Evolutionary conservation across 2,113 vertebrate genomes (phyloP).

Genomic region (Tragelaphus scriptus): DNA sequence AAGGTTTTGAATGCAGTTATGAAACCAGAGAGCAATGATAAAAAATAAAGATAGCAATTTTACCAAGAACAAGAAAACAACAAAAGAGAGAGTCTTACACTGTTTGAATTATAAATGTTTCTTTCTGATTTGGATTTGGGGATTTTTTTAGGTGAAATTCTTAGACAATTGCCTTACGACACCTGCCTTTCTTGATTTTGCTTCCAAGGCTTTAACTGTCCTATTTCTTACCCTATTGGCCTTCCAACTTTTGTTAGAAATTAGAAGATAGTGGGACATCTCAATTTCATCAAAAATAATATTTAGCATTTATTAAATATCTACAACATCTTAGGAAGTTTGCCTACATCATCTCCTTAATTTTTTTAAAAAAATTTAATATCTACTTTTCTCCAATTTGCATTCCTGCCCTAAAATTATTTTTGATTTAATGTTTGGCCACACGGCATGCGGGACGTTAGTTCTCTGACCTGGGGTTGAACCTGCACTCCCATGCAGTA

Average conservation of each 20-base stretch:
- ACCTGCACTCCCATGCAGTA: not conserved
- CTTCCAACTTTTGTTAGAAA: not conserved
- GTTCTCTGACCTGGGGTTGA: not conserved
- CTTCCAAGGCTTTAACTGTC: not conserved
- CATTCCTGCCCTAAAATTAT: not conserved
- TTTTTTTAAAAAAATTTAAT: not conserved
- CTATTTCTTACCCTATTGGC: not conserved
- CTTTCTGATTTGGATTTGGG: not conserved
- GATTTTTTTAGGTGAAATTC: not conserved
- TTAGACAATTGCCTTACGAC: not conserved
- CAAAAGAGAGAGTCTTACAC: not conserved
- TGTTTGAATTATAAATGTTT: not conserved
- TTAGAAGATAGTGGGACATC: not conserved
- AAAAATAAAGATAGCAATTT: not conserved
- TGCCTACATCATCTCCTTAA: not conserved
- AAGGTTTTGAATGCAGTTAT: not conserved
- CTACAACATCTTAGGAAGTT: not conserved
- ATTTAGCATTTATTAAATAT: not conserved
- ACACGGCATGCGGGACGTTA: not conserved
- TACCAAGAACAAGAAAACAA: not conserved
- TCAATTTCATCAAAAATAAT: not conserved
- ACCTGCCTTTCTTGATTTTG: not conserved
- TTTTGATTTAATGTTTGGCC: not conserved
- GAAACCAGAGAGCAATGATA: not conserved
- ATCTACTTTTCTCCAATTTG: not conserved